Percentiles rank a stretch among this genome's conserved stretches.
Evolutionary conservation across 2,113 vertebrate species (phyloP).

Genomic region (Lamprotornis superbus): DNA sequence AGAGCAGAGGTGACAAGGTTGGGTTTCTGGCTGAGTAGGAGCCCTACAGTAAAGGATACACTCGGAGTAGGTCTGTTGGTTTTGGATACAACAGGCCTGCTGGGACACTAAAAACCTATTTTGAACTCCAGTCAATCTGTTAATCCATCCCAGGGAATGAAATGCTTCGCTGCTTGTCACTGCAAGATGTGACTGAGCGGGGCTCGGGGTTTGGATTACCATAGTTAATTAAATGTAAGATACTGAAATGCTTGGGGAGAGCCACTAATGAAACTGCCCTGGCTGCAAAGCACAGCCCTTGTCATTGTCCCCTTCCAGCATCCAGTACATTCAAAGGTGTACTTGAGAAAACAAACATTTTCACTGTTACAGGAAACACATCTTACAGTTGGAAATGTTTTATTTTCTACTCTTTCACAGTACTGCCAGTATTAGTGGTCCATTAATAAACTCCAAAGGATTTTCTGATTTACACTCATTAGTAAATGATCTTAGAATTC

Average conservation of each 20-base stretch:
- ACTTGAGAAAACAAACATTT: neutral
- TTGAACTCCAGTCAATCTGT: conserved; percentile 44
- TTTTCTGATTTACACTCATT: neutral
- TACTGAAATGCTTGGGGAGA: conserved; percentile 25
- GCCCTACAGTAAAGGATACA: neutral
- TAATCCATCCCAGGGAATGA: conserved; percentile 32
- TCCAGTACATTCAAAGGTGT: neutral
- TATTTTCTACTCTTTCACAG: neutral
- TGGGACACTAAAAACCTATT: conserved; percentile 32
- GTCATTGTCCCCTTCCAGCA: neutral
- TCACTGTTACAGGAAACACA: neutral
- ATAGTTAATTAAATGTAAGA: conserved; percentile 64
- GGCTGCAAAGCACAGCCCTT: conserved; percentile 7
- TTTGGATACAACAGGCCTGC: conserved; percentile 22
- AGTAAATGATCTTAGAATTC: neutral
- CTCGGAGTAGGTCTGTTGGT: neutral
- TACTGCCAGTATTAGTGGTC: neutral
- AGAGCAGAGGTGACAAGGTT: neutral
- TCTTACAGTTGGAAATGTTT: neutral
- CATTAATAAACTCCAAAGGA: neutral
- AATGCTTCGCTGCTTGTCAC: conserved; percentile 36
- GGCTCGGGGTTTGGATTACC: conserved; percentile 47
- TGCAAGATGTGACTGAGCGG: neutral
- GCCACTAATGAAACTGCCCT: conserved; percentile 28
- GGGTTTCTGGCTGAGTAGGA: neutral